Evolutionary conservation across 30 jellyfish, hydroid and myxozoan species (phyloP).

Genomic region (Cassiopea xamachana): DNA sequence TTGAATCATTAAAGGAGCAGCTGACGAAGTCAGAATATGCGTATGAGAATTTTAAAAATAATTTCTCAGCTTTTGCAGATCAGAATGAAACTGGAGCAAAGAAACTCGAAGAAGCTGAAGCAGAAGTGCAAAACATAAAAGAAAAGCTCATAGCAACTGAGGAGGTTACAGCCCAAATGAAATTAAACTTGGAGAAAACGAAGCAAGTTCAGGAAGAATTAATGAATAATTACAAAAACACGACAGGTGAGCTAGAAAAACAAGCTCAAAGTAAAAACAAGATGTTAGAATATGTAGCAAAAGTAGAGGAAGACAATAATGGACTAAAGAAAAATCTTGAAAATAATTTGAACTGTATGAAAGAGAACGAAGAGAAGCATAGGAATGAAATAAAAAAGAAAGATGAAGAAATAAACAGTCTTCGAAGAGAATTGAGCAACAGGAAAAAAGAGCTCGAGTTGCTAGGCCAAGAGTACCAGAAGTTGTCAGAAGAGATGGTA

Average conservation of each 20-base stretch:
- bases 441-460: slow-evolving; percentile 30
- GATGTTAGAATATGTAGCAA: not conserved
- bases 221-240: slow-evolving; percentile 7
- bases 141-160: not conserved
- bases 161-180: not conserved
- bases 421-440: not conserved
- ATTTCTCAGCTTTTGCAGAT: not conserved
- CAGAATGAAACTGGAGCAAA: not conserved
- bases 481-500: slow-evolving; percentile 13
- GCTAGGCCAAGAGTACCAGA: slow-evolving; percentile 16
- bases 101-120: not conserved
- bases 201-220: not conserved
- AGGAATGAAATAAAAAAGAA: not conserved
- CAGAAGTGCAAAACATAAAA: not conserved
- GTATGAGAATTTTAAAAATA: not conserved
- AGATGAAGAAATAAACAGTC: not conserved
- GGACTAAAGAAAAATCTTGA: not conserved
- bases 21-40: not conserved
- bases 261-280: not conserved
- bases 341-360: not conserved
- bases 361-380: not conserved
- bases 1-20: not conserved
- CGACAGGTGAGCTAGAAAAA: not conserved
- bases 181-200: not conserved
- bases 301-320: slow-evolving; percentile 9